Percentiles rank a stretch among this genome's conserved stretches.
Conservation (phyloP, 92 coral and sea anemone species). For the Ricordea florida region DNA sequence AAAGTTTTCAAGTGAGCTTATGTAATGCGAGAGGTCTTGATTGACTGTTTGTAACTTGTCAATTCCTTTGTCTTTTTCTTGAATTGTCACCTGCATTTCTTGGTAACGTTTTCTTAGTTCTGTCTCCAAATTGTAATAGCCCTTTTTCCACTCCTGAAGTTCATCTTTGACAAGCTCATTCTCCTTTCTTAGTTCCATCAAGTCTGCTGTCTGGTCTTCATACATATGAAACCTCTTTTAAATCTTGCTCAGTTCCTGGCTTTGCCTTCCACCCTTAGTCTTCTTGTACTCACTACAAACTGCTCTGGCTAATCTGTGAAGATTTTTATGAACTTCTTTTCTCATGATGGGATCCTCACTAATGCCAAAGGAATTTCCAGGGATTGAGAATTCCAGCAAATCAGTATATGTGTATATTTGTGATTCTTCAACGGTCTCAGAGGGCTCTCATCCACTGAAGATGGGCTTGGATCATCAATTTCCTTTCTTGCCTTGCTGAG, state of each 20-base stretch:
- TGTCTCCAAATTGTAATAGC: conserved; percentile 40
- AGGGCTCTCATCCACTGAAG: background rate
- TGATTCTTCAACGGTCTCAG: conserved; percentile 1
- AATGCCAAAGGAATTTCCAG: conserved; percentile 62
- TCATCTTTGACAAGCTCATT: conserved; percentile 45
- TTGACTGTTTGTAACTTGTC: conserved; percentile 44
- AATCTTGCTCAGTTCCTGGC: conserved; percentile 53
- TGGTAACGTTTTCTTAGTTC: conserved; percentile 57
- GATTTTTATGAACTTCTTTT: conserved; percentile 49
- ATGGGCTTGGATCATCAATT: background rate
- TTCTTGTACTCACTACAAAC: conserved; percentile 40
- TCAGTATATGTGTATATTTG: conserved; percentile 20
- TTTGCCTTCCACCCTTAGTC: conserved; percentile 19
- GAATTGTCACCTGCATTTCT: conserved; percentile 53
- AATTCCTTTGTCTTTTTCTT: conserved; percentile 50
- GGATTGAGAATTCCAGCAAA: conserved; percentile 57
- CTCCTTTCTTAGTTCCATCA: conserved; percentile 39
- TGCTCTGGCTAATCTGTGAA: conserved; percentile 58
- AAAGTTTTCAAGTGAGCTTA: conserved; percentile 21
- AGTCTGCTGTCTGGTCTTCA: conserved; percentile 60
- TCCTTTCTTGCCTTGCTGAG: conserved; percentile 19
- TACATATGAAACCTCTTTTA: conserved; percentile 60
- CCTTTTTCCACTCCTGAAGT: conserved; percentile 54
- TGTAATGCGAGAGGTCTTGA: conserved; percentile 41
- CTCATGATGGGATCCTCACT: conserved; percentile 32